Base-by-base conservation (phyloP, 1,140 invertebrate species). In the Microplitis demolitor region DNA sequence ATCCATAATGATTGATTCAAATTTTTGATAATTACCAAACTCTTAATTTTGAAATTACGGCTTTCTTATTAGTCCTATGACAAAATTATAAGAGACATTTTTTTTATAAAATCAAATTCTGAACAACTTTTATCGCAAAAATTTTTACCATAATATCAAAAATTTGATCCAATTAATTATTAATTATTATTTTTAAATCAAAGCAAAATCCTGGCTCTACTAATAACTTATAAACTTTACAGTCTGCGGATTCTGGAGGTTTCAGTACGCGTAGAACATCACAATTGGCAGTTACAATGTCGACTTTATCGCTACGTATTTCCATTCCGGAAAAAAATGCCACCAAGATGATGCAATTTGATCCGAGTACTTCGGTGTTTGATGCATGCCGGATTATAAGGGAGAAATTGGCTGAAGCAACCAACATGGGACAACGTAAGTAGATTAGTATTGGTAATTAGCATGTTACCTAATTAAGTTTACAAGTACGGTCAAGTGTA, bases 291-390 rank as follows among this genome's bases (percentile, higher is more conserved):
- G 74, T 81, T 74, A 70, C 81, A 73, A 93, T 93, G 90, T 92
- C 93, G 83, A 92, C 94, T 61, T 86, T 99, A 70, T 97, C 97
- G 76, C 90, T 99, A 77, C 96, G 96, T 87, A 97, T 99, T 85
- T 94, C 94, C 81, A 94, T 98, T 81, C 93, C 96, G 78, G 96
- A 96, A 77, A 93, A 94, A 82, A 96, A 96, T 87, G 94, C 97
- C 77, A 96, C 95, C 76, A 99, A 99, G 90, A 98, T 96, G 76
- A 98, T 99, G 90, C 96, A 98, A 87, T 99, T 99, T 86, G 96
- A 98, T 87, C 95, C 97, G 11, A 92, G 94, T 78, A 98, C 94
- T 61, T 93, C 93, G 63, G 95, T 99, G 45, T 97, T 96, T 87
- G 97, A 99, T 88, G 96, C 97, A 4, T 99, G 97, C 87, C 91